A percentile compares a stretch with the other conserved stretches of the same genome.
Conservation (phyloP, 2,113 vertebrate species). For the Odobenus rosmarus region DNA sequence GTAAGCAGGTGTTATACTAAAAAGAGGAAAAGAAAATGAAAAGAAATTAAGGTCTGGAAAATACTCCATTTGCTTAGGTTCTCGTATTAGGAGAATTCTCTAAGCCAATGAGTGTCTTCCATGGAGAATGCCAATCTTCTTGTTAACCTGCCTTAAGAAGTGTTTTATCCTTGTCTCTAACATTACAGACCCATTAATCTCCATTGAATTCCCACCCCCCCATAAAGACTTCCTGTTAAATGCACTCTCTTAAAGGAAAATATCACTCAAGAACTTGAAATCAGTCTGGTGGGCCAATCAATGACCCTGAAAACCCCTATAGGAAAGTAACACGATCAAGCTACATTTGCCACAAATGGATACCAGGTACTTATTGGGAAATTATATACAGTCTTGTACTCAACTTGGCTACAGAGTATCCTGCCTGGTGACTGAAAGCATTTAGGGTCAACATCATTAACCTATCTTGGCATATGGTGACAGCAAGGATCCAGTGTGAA, state of each 20-base stretch:
- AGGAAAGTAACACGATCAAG: slow-evolving; percentile 28
- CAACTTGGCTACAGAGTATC: neutral
- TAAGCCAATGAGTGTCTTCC: slow-evolving; percentile 43
- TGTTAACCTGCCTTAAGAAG: slow-evolving; percentile 44
- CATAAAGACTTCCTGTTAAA: slow-evolving; percentile 36
- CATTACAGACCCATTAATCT: slow-evolving; percentile 50
- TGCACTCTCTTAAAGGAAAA: slow-evolving; percentile 34
- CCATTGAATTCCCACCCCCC: neutral
- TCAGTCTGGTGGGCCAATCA: slow-evolving; percentile 18
- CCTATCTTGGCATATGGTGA: neutral
- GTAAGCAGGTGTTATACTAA: neutral
- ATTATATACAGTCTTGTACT: neutral
- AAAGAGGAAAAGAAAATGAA: neutral
- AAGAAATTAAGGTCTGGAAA: neutral
- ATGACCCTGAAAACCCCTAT: neutral
- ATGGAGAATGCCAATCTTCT: neutral
- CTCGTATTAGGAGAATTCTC: neutral
- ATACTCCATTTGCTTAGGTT: neutral
- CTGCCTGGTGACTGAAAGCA: neutral
- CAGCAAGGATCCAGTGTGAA: neutral
- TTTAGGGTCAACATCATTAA: neutral
- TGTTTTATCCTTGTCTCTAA: slow-evolving; percentile 50
- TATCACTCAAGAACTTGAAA: slow-evolving; percentile 45
- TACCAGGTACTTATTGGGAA: neutral
- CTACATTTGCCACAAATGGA: neutral